These are phyloP conservation scores for Xiphophorus birchmanni DNA, from an alignment of 2,797 vertebrate species.

Conservation along the genomic window DNA sequence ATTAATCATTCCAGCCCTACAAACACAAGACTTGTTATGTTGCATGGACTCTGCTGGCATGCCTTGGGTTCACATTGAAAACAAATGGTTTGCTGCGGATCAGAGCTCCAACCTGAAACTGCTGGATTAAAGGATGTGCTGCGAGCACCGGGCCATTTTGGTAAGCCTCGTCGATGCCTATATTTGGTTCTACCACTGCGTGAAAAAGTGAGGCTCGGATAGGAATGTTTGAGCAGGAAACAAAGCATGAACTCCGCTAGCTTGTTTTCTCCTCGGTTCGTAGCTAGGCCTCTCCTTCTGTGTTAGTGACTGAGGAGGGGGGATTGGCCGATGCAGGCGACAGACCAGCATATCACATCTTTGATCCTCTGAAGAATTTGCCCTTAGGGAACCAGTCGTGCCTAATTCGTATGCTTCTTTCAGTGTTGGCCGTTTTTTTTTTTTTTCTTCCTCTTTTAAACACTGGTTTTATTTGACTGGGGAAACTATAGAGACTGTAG, in stretches of 20 bases:
- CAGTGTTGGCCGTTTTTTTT: not conserved
- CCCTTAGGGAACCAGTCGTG: not conserved
- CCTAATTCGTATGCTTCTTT: not conserved
- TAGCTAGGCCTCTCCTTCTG: constrained; percentile 21
- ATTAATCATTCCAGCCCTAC: too few relatives aligned
- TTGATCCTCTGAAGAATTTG: constrained; percentile 10
- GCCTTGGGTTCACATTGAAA: constrained; percentile 6
- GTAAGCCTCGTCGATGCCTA: constrained; percentile 64
- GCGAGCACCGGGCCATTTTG: constrained; percentile 27
- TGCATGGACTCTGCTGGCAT: not conserved
- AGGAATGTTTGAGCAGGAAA: constrained; percentile 71
- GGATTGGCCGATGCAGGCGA: constrained; percentile 7
- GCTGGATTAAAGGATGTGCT: constrained; percentile 53
- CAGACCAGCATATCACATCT: constrained; percentile 8
- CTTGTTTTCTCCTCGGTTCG: constrained; percentile 54
- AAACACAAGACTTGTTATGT: not conserved
- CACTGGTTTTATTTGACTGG: not conserved
- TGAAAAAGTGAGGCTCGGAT: constrained; percentile 56
- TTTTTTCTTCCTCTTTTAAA: not conserved
- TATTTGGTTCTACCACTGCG: constrained; percentile 65
- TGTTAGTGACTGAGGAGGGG: not conserved
- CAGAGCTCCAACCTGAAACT: constrained; percentile 43
- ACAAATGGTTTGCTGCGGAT: constrained; percentile 11
- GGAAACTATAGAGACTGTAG: not conserved
- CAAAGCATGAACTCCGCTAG: constrained; percentile 55